phyloP scores from a whole-genome alignment of 2,888 invertebrate species.

The Andrena haemorrhoa region DNA sequence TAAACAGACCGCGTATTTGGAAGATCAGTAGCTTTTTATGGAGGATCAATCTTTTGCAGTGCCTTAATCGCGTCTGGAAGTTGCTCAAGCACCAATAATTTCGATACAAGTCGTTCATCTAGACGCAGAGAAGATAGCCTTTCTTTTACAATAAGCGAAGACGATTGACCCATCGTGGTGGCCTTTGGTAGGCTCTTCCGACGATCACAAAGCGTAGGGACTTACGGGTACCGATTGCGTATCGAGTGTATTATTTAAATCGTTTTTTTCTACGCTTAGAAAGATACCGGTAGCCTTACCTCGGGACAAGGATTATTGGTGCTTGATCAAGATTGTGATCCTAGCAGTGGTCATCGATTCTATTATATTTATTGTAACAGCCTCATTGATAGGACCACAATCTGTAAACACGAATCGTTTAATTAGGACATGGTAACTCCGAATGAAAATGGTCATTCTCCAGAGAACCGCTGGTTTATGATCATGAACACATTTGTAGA shows the following conservation, averaged over 20 bases:
- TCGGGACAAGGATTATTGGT: conserved; percentile 64
- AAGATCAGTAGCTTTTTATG: conserved; percentile 56
- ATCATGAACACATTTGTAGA: conserved; percentile 63
- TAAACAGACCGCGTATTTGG: conserved; percentile 45
- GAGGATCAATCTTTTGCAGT: conserved; percentile 69
- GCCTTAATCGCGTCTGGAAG: conserved; percentile 66
- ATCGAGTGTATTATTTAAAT: conserved; percentile 34
- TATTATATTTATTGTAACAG: conserved; percentile 70
- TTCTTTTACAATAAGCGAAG: conserved; percentile 21
- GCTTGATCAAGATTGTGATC: conserved; percentile 74
- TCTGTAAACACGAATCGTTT: conserved; percentile 48
- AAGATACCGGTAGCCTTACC: conserved; percentile 14
- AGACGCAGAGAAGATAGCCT: conserved; percentile 37
- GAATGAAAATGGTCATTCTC: conserved; percentile 69
- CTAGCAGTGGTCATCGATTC: conserved; percentile 66
- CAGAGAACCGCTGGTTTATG: conserved; percentile 65
- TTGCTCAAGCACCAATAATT: conserved; percentile 72
- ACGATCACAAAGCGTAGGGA: conserved; percentile 25
- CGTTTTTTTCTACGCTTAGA: conserved; percentile 40
- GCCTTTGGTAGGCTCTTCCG: conserved; percentile 17
- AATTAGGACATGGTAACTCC: conserved; percentile 44
- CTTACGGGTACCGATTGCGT: neutral
- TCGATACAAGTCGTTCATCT: conserved; percentile 21
- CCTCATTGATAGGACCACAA: conserved; percentile 72
- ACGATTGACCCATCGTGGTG: conserved; percentile 7